Percentiles rank a stretch among this genome's conserved stretches.
These are phyloP conservation scores for Nasonia oneida DNA, from an alignment of 2,888 invertebrate species.

Conservation along the genomic window DNA sequence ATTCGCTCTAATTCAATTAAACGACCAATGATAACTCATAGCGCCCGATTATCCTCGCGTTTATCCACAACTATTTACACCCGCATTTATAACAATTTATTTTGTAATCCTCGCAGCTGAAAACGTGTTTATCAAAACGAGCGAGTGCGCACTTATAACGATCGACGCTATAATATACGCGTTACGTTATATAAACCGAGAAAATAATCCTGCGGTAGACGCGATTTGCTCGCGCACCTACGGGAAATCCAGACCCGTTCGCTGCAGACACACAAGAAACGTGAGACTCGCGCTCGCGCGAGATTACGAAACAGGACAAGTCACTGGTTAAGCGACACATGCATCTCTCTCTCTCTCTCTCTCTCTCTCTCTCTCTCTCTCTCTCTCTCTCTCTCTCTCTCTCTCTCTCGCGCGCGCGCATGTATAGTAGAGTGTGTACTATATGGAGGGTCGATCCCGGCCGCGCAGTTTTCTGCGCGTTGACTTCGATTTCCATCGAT, in stretches of 20 bases:
- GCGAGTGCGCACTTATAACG: neutral
- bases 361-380: neutral
- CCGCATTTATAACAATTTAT: no score
- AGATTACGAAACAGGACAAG: constrained; percentile 60
- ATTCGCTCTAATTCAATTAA: neutral
- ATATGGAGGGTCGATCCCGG: neutral
- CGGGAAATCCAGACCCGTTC: constrained; percentile 41
- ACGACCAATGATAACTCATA: neutral
- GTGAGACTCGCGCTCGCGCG: constrained; percentile 59
- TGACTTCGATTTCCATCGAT: constrained; percentile 35
- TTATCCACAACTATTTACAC: neutral
- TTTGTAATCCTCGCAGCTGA: neutral
- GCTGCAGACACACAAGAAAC: constrained; percentile 59
- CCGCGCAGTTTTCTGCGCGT: neutral
- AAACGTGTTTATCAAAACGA: constrained; percentile 29
- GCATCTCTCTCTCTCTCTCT: constrained; percentile 32
- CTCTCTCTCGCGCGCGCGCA: no score
- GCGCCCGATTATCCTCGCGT: no score
- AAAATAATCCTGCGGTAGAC: constrained; percentile 24
- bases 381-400: constrained; percentile 3
- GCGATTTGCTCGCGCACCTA: constrained; percentile 2
- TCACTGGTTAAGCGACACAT: constrained; percentile 12
- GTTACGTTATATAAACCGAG: constrained; percentile 5
- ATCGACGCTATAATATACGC: neutral
- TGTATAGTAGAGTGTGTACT: neutral